Evolutionary conservation across 1,140 invertebrate species (phyloP).

Genomic region (Macrobrachium rosenbergii): DNA sequence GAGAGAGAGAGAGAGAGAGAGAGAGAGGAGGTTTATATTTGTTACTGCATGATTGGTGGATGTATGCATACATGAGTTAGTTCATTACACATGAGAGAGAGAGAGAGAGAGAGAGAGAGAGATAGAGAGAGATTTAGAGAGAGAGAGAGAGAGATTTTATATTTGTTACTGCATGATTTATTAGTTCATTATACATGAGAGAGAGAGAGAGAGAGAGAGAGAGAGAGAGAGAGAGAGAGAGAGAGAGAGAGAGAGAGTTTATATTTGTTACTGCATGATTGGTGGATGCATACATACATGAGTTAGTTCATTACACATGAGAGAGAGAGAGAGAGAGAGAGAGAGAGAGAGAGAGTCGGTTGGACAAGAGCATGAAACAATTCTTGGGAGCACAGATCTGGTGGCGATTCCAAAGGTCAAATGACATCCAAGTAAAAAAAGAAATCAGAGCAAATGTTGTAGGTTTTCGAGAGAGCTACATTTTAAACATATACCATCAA

Average conservation of each 20-base stretch:
- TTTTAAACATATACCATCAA: too few species aligned
- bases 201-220: conserved; percentile 15
- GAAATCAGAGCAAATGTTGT: background rate
- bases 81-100: background rate
- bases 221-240: conserved; percentile 2
- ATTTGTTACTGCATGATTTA: background rate
- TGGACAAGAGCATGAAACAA: background rate
- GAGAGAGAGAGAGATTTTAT: conserved; percentile 14
- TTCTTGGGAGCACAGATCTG: background rate
- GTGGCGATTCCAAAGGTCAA: background rate
- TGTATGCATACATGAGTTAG: background rate
- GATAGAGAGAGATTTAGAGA: background rate
- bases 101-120: conserved; percentile 21
- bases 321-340: conserved; percentile 17
- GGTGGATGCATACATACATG: too few species aligned
- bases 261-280: conserved; percentile 2
- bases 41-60: background rate
- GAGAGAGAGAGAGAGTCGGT: background rate
- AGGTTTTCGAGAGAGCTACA: too few species aligned
- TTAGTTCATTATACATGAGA: background rate
- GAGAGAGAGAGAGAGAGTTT: background rate
- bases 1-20: conserved; percentile 22
- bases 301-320: background rate
- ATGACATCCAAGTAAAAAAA: background rate
- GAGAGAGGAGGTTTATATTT: background rate